Evolutionary conservation across 2,113 vertebrate species (phyloP).

Genomic region (Cervus canadensis): DNA sequence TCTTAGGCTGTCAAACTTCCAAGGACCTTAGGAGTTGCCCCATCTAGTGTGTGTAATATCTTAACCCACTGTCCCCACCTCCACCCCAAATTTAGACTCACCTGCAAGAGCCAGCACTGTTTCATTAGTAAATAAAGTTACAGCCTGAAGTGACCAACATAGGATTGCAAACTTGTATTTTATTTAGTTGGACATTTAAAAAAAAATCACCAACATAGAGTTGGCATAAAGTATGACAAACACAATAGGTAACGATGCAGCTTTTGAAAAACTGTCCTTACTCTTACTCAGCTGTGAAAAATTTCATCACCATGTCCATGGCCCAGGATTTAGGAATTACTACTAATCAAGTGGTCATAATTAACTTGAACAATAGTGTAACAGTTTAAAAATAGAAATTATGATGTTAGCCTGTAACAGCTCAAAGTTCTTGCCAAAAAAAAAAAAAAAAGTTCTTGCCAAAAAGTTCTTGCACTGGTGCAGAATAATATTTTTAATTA

Average conservation of each 20-base stretch:
- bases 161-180: neutral
- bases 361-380: constrained; percentile 1
- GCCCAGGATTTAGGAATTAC: constrained; percentile 3
- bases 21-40: neutral
- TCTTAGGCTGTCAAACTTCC: neutral
- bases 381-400: neutral
- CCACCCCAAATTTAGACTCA: neutral
- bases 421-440: neutral
- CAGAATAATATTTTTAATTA: neutral
- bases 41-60: neutral
- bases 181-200: neutral
- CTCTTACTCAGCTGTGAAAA: neutral
- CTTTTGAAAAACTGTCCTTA: neutral
- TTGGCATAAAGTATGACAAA: neutral
- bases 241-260: neutral
- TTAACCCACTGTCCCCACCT: neutral
- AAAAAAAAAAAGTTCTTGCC: neutral
- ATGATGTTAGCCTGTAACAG: neutral
- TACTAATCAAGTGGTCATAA: neutral
- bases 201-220: neutral
- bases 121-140: neutral
- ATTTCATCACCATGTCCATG: neutral
- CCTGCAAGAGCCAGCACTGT: neutral
- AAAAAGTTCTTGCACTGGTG: neutral
- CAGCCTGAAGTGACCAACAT: neutral